These are phyloP conservation scores for Epsilonema sp. DNA, from an alignment of 2,888 invertebrate genomes.

Conservation along the genomic window DNA sequence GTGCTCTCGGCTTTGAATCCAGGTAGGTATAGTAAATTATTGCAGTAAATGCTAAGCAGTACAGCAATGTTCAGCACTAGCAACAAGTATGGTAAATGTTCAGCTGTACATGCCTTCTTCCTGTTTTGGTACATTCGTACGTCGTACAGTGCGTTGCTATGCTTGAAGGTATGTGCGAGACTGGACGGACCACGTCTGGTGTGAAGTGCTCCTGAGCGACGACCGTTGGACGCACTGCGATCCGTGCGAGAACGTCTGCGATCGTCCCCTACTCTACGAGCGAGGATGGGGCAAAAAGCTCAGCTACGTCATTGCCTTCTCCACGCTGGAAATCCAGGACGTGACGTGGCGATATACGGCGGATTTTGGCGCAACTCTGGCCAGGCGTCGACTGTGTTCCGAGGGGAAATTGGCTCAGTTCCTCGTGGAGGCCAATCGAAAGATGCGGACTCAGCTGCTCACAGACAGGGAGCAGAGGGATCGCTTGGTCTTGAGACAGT, in stretches of 20 bases:
- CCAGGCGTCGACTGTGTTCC: constrained; percentile 39
- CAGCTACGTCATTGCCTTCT: constrained; percentile 65
- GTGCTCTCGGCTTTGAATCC: constrained; percentile 36
- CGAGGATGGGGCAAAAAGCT: constrained; percentile 48
- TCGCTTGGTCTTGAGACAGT: constrained; percentile 28
- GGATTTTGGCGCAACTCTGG: constrained; percentile 28
- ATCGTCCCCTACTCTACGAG: constrained; percentile 75
- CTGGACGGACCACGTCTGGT: constrained; percentile 87
- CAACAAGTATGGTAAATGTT: no score
- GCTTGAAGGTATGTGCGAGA: constrained; percentile 40
- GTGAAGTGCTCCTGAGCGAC: constrained; percentile 66
- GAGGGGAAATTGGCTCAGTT: constrained; percentile 32
- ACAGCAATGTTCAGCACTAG: no score
- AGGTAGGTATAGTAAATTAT: no score
- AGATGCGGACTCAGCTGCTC: constrained; percentile 35
- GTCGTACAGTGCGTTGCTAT: no score
- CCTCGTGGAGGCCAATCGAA: constrained; percentile 36
- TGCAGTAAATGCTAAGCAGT: no score
- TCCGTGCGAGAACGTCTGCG: constrained; percentile 70
- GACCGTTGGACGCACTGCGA: constrained; percentile 77
- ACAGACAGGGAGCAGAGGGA: constrained; percentile 16
- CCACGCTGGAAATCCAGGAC: constrained; percentile 51
- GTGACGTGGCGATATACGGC: constrained; percentile 49
- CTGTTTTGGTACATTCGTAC: no score
- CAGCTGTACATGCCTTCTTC: no score